Percentiles rank a stretch among this genome's conserved stretches.
phyloP scores from a whole-genome alignment of 2,888 invertebrate genomes.

The Monoplex corrugatus region DNA sequence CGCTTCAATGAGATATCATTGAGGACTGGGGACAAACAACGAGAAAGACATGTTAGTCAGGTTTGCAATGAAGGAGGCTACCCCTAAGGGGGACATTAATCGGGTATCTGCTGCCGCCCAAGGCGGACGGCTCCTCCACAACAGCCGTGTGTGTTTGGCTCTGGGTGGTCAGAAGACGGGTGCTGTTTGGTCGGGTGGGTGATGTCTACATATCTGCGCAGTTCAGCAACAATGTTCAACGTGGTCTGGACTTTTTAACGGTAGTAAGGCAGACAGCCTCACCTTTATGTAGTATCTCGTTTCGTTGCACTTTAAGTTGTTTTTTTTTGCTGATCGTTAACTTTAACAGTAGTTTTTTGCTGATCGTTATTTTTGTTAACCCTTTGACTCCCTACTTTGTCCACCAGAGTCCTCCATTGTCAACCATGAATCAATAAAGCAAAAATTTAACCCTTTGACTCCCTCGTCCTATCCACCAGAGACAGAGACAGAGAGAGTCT shows the following conservation, averaged over 20 bases:
- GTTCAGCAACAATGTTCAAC: background rate
- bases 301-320: no score
- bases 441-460: no score
- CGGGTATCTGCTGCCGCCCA: background rate
- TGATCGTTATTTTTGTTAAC: background rate
- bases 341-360: no score
- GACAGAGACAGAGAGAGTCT: no score
- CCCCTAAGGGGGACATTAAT: background rate
- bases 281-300: no score
- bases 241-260: background rate
- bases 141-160: background rate
- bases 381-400: no score
- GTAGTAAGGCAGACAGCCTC: no score
- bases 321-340: no score
- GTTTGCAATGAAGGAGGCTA: background rate
- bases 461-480: no score
- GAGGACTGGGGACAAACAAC: background rate
- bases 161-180: background rate
- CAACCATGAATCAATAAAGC: no score
- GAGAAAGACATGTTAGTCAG: background rate
- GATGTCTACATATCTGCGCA: background rate
- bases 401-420: no score
- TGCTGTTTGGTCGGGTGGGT: background rate
- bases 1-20: conserved; percentile 17
- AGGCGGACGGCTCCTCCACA: background rate